These are phyloP conservation scores for Motacilla tschutschensis DNA, from an alignment of 2,113 vertebrate genomes.

Conservation along the genomic window DNA sequence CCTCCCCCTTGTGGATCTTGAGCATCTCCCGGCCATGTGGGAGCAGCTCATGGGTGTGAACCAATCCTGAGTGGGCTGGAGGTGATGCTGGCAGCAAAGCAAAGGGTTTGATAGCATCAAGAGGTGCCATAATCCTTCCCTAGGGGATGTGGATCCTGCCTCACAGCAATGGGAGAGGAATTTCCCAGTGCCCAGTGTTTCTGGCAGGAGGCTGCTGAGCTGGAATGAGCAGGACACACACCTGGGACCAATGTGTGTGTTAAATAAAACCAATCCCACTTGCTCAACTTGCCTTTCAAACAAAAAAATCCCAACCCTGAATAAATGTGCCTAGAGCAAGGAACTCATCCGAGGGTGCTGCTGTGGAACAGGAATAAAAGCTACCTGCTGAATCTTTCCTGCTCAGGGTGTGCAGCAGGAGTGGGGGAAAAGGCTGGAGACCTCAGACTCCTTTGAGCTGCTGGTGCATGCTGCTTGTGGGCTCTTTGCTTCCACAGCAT, in stretches of 20 bases:
- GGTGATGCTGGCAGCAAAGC: not conserved
- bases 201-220: not conserved
- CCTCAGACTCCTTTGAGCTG: not conserved
- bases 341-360: not conserved
- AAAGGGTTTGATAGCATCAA: not conserved
- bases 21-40: not conserved
- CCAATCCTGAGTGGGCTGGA: not conserved
- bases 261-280: not conserved
- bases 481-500: not conserved
- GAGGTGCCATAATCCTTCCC: not conserved
- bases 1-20: not conserved
- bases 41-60: not conserved
- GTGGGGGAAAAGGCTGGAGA: not conserved
- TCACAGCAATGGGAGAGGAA: not conserved
- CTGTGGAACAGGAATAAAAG: not conserved
- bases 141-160: not conserved
- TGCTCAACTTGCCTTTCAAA: not conserved
- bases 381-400: not conserved
- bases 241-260: not conserved
- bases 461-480: not conserved
- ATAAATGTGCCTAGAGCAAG: conserved; percentile 17
- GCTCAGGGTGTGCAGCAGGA: not conserved
- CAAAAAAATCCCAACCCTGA: not conserved
- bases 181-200: not conserved
- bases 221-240: not conserved